These are phyloP conservation scores for Steatornis caripensis DNA, from an alignment of 2,113 vertebrate species.

Conservation along the genomic window DNA sequence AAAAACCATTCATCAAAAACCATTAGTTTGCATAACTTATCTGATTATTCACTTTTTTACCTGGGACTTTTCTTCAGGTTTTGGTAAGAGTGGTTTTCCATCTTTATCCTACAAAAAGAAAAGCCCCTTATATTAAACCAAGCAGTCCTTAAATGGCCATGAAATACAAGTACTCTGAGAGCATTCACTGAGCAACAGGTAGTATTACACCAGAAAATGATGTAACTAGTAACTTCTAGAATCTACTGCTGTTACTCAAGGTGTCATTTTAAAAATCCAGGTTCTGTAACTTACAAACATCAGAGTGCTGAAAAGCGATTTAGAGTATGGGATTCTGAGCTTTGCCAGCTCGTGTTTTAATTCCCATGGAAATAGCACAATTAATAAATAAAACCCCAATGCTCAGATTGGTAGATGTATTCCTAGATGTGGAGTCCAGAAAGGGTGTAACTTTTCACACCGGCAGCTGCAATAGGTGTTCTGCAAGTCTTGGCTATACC, in stretches of 20 bases:
- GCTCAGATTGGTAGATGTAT: neutral
- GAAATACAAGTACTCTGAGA: neutral
- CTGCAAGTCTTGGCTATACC: neutral
- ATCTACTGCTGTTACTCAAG: neutral
- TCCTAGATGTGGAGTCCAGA: neutral
- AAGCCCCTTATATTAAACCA: neutral
- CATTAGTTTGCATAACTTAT: no score
- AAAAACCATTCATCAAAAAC: no score
- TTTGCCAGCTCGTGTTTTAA: neutral
- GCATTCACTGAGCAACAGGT: neutral
- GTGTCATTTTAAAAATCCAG: neutral
- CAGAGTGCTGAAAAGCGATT: neutral
- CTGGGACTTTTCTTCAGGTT: constrained; percentile 45
- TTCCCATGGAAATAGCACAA: neutral
- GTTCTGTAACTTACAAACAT: neutral
- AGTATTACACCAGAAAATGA: neutral
- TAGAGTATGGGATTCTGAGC: neutral
- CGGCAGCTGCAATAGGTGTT: no score
- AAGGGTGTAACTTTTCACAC: fast-evolving
- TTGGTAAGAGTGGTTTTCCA: constrained; percentile 64
- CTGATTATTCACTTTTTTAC: constrained; percentile 31
- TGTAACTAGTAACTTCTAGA: neutral
- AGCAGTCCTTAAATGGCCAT: neutral
- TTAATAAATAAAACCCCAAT: neutral
- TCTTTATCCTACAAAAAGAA: constrained; percentile 66